phyloP scores from a whole-genome alignment of 1,140 invertebrate genomes.

The Telenomus remus region DNA sequence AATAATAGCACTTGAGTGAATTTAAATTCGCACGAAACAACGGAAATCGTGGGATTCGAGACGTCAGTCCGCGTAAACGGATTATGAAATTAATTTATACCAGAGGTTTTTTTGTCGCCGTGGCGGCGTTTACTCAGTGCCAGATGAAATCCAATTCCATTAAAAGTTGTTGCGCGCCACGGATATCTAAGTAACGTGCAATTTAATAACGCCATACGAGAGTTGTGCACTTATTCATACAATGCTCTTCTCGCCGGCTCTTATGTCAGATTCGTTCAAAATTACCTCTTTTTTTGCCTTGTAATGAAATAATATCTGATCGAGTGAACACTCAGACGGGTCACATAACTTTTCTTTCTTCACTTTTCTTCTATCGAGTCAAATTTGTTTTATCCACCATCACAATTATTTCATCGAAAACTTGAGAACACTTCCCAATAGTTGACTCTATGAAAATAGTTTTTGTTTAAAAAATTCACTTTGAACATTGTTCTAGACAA shows the following conservation, averaged over 20 bases:
- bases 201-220: slow-evolving; percentile 14
- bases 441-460: no score
- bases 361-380: no score
- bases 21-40: slow-evolving; percentile 11
- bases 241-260: slow-evolving; percentile 2
- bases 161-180: slow-evolving; percentile 15
- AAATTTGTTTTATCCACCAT: no score
- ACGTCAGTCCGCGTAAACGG: slow-evolving; percentile 1
- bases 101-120: slow-evolving; percentile 8
- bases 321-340: neutral
- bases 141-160: slow-evolving; percentile 28
- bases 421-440: no score
- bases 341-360: no score
- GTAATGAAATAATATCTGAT: no score
- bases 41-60: slow-evolving; percentile 1
- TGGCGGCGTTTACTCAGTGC: slow-evolving; percentile 10
- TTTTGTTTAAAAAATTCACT: no score
- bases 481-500: no score
- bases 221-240: slow-evolving; percentile 20
- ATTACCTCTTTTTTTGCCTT: neutral
- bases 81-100: slow-evolving; percentile 23
- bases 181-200: slow-evolving; percentile 19
- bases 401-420: no score
- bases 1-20: slow-evolving; percentile 1
- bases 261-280: slow-evolving; percentile 3